Evolutionary conservation across 2,888 invertebrate species (phyloP), one percentile per base, ranked within the genome.

Genomic region (Lithosia quadra): DNA sequence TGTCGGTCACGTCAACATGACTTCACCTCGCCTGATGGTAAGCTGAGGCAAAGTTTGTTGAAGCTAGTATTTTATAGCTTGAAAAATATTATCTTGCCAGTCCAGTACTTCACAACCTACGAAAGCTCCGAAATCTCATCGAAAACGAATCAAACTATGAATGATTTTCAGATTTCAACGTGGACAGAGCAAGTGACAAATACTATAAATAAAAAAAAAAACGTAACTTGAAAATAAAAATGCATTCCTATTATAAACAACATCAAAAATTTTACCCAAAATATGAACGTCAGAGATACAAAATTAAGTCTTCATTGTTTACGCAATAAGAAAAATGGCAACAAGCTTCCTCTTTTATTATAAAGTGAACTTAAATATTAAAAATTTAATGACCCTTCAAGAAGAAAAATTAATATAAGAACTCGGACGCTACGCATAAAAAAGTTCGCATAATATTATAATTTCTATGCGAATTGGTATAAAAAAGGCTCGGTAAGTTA

Each of bases 371-470:
- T 67, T 57, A 67, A 57, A 69, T 72, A 67, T 61, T 34, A 65
- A 69, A 57, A 67, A 64, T 65, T 59, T 68, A 75, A 75, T 77
- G 39, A 67, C 67, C 11, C 60, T 49, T 53, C 65, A 57, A 69
- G 57, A 65, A 65, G 49, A 49, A 55, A 65, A 65, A 63, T 64
- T 71, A 61, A 58, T 67, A 76, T 72, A 76, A 71, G 28, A 58
- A 72, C 65, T 65, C 57, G 55, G 66, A 72, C 49, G 69, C 57
- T 67, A 60, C 67, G 61, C 61, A 73, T 68, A 76, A 76, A 79
- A 77, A 80, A 76, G 78, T 80, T 81, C 77, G 78, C 83, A 80
- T 81, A 84, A 84, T 78, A 78, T 75, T 69, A 83, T 81, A 78
- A 80, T 83, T 83, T 76, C 76, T 75, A 81, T 80, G 70, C 72